phyloP scores from a whole-genome alignment of 2,797 vertebrate genomes.

The Cercopithecus neglectus region DNA sequence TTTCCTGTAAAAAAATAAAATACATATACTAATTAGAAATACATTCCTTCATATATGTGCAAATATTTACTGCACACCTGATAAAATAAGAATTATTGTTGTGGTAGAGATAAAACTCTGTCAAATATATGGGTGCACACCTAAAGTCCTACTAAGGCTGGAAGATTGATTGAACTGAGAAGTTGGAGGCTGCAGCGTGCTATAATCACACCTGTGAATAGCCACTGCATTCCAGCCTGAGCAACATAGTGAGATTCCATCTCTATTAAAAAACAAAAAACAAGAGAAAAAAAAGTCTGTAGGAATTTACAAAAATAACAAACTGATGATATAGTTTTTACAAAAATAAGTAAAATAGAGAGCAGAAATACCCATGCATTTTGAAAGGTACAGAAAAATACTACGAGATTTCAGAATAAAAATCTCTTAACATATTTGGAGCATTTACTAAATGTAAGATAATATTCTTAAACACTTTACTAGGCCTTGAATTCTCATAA shows the following conservation, averaged over 20 bases:
- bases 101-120: background rate
- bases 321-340: background rate
- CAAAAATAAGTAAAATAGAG: slow-evolving; percentile 10
- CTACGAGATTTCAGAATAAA: background rate
- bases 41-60: background rate
- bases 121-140: background rate
- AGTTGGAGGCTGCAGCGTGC: background rate
- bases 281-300: background rate
- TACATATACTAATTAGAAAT: background rate
- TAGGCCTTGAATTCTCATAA: background rate
- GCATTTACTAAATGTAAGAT: background rate
- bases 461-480: background rate
- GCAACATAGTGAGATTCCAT: background rate
- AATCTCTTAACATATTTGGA: background rate
- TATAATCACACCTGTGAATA: background rate
- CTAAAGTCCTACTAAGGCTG: background rate
- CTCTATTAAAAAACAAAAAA: background rate
- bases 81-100: background rate
- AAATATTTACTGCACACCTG: background rate
- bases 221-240: background rate
- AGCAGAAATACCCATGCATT: background rate
- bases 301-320: background rate
- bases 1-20: slow-evolving; percentile 2
- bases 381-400: slow-evolving; percentile 5
- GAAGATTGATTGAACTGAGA: background rate